These are phyloP conservation scores for Megalurothrips usitatus DNA, from an alignment of 2,888 invertebrate genomes.

Conservation along the genomic window DNA sequence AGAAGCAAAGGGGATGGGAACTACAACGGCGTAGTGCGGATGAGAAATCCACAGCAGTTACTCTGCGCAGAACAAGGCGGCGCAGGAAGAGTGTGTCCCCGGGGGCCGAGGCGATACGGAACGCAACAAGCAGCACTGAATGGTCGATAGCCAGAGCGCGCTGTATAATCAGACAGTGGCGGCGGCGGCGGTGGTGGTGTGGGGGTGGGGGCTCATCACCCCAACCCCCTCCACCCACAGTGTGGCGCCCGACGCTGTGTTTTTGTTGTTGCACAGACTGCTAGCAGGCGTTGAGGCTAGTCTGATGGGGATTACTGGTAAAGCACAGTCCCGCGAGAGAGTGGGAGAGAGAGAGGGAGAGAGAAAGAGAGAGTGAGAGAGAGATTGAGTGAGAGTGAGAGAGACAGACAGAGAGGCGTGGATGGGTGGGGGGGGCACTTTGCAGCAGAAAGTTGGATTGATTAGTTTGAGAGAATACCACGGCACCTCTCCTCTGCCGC, in stretches of 20 bases:
- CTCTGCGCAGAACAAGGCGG: not conserved
- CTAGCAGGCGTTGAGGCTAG: not conserved
- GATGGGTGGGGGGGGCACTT: not conserved
- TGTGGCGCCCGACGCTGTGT: not conserved
- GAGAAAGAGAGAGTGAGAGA: not conserved
- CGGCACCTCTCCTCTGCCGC: not conserved
- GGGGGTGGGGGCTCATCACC: not conserved
- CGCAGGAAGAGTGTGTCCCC: not conserved
- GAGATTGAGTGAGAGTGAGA: not conserved
- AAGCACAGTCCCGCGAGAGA: not conserved
- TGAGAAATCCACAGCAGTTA: not conserved
- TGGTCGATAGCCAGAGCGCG: constrained; percentile 13
- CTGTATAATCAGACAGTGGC: not conserved
- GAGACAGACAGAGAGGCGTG: not conserved
- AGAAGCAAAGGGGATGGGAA: no score
- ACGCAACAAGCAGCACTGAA: constrained; percentile 11
- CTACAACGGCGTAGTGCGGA: no score
- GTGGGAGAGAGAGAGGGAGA: not conserved
- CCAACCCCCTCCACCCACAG: no score
- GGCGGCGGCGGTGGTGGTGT: not conserved
- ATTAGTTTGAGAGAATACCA: constrained; percentile 10
- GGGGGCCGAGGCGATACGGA: not conserved
- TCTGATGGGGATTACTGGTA: constrained; percentile 23
- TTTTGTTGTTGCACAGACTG: not conserved
- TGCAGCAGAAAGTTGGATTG: constrained; percentile 21